phyloP scores from a whole-genome alignment of 92 coral and sea anemone genomes.

The Anthopleura xanthogrammica region DNA sequence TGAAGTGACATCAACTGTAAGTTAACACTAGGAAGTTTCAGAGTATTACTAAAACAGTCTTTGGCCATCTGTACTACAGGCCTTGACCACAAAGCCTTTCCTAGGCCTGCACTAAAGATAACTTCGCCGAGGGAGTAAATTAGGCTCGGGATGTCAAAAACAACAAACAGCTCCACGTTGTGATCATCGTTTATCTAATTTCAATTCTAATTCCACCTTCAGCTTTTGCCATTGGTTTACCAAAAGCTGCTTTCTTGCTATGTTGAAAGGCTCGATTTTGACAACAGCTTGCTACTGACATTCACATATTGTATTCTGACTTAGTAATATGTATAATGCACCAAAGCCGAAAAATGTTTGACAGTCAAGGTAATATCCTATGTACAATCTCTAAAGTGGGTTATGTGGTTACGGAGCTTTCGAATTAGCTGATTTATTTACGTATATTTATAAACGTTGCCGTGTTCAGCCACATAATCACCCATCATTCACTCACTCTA shows the following conservation, averaged over 20 bases:
- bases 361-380: conserved; percentile 30
- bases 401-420: conserved; percentile 22
- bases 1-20: background rate
- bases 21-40: background rate
- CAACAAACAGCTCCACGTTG: background rate
- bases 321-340: background rate
- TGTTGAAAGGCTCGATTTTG: background rate
- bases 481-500: background rate
- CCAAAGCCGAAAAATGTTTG: conserved; percentile 9
- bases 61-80: conserved; percentile 24
- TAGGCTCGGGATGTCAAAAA: background rate
- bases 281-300: background rate
- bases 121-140: conserved; percentile 27
- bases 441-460: conserved; percentile 6
- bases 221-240: background rate
- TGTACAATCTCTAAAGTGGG: conserved; percentile 38
- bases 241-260: background rate
- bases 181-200: background rate
- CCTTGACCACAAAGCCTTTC: conserved; percentile 20
- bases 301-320: background rate
- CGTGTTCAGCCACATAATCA: background rate
- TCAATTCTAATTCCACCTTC: background rate
- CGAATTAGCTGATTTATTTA: conserved; percentile 3
- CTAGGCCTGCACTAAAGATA: conserved; percentile 18
- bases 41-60: conserved; percentile 6